Evolutionary conservation across 2,888 invertebrate genomes (phyloP).

Genomic region (Tyria jacobaeae): DNA sequence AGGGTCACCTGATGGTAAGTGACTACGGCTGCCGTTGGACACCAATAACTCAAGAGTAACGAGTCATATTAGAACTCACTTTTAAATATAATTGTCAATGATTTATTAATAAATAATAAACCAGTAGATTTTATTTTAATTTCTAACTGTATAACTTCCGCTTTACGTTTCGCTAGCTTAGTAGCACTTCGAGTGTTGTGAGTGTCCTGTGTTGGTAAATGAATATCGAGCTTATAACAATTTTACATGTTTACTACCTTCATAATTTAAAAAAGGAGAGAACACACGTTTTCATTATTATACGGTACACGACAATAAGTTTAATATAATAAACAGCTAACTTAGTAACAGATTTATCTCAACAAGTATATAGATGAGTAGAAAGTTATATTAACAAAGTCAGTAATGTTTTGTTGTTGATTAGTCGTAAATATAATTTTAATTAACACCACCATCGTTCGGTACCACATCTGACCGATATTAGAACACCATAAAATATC

Average conservation of each 20-base stretch:
- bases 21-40: background rate
- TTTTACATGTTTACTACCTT: too few relatives aligned
- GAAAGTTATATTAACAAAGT: background rate
- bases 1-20: background rate
- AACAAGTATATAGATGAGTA: background rate
- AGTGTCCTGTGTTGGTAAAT: background rate
- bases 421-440: slow-evolving; percentile 21
- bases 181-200: background rate
- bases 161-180: background rate
- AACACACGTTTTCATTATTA: too few relatives aligned
- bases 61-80: too few relatives aligned
- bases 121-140: background rate
- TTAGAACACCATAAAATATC: slow-evolving; percentile 53
- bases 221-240: too few relatives aligned
- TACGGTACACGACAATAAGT: too few relatives aligned
- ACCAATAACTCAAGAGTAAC: background rate
- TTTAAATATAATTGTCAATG: too few relatives aligned
- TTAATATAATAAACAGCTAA: background rate
- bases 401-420: background rate
- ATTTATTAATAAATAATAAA: too few relatives aligned
- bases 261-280: too few relatives aligned
- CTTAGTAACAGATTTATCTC: background rate
- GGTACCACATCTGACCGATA: slow-evolving; percentile 37
- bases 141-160: background rate
- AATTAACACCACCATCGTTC: slow-evolving; percentile 27